phyloP scores from a whole-genome alignment of 2,888 invertebrate genomes.

The Drosophila setosimentum region DNA sequence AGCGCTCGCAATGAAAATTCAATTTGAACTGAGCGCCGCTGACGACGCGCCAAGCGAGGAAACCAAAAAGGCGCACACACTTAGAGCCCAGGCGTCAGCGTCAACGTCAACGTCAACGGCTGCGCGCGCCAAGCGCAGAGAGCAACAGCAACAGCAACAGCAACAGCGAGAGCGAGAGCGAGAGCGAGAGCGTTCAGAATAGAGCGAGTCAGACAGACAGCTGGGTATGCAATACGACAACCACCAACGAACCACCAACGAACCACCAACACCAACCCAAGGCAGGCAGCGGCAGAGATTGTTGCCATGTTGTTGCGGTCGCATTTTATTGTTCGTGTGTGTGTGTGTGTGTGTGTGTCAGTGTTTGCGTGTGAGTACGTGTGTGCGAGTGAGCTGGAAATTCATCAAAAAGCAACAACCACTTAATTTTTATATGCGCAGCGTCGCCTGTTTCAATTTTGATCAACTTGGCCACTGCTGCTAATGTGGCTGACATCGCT shows the following conservation, averaged over 20 bases:
- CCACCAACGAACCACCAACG: conserved; percentile 22
- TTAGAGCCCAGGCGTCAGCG: conserved; percentile 23
- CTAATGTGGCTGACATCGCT: conserved; percentile 10
- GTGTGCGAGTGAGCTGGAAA: conserved; percentile 80
- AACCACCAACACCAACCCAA: conserved; percentile 51
- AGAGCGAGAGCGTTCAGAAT: neutral
- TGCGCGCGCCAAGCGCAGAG: conserved; percentile 16
- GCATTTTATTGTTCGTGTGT: conserved; percentile 11
- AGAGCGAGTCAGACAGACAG: conserved; percentile 33
- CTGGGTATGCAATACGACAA: conserved; percentile 3
- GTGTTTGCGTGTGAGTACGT: conserved; percentile 2
- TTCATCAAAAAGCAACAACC: conserved; percentile 81
- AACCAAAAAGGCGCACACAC: conserved; percentile 67
- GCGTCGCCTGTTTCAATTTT: conserved; percentile 76
- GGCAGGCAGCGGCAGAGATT: conserved; percentile 69
- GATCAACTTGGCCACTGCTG: conserved; percentile 66
- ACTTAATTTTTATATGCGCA: conserved; percentile 79
- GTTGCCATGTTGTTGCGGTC: conserved; percentile 80
- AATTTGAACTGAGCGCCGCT: conserved; percentile 83
- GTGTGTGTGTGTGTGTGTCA: neutral
- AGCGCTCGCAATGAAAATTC: conserved; percentile 83
- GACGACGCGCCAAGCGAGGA: conserved; percentile 75
- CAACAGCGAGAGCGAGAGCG: conserved; percentile 11
- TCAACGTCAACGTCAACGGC: conserved; percentile 14
- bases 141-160: neutral